Conservation (phyloP, 2,888 invertebrate genomes). For the Ptychoptera contaminata region DNA sequence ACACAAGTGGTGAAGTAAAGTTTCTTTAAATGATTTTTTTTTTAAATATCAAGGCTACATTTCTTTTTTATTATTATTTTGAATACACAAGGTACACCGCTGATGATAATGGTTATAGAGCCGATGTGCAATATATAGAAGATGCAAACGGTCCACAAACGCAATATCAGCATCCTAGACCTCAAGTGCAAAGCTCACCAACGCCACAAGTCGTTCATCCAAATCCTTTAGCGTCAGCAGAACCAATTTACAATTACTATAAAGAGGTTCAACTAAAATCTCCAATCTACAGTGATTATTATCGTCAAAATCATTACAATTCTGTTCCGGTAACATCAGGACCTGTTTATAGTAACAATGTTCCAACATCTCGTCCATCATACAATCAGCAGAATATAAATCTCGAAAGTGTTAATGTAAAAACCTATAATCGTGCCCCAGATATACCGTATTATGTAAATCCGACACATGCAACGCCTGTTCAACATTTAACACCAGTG, state of each 20-base stretch:
- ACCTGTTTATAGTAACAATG: no score
- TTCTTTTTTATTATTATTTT: not conserved
- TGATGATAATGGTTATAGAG: slow-evolving; percentile 49
- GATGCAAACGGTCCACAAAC: slow-evolving; percentile 21
- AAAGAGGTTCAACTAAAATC: not conserved
- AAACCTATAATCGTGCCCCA: no score
- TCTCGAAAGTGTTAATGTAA: no score
- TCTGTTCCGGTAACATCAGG: no score
- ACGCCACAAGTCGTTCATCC: not conserved
- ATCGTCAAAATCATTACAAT: no score
- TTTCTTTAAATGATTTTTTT: not conserved
- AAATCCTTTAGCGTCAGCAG: not conserved
- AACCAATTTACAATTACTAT: slow-evolving; percentile 3
- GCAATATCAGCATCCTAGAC: not conserved
- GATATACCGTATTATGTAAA: no score
- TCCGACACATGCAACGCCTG: no score
- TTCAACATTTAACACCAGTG: no score
- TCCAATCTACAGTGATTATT: no score
- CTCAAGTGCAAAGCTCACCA: not conserved
- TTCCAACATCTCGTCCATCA: no score
- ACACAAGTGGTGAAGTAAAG: slow-evolving; percentile 43
- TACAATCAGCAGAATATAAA: no score
- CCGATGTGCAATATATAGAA: slow-evolving; percentile 43
- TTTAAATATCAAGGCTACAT: not conserved
- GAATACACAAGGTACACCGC: slow-evolving; percentile 31